phyloP scores from a whole-genome alignment of 92 coral and sea anemone genomes.

The Montipora capitata region DNA sequence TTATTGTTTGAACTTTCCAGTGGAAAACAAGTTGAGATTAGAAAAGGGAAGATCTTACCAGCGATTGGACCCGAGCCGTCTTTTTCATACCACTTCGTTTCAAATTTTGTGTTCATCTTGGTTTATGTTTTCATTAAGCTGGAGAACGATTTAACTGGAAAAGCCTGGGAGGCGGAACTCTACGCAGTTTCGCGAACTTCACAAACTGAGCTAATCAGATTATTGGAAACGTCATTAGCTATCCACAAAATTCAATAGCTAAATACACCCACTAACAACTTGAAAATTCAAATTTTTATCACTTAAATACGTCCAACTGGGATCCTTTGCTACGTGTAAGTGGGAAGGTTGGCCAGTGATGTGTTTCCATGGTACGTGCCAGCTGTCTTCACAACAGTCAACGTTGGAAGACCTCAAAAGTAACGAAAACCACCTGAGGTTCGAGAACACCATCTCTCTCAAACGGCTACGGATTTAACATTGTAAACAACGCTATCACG shows the following conservation, averaged over 20 bases:
- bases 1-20: too few species aligned
- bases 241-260: background rate
- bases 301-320: background rate
- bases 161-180: too few species aligned
- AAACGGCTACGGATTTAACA: too few species aligned
- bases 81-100: background rate
- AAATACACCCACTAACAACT: background rate
- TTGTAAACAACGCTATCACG: too few species aligned
- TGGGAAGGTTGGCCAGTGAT: background rate
- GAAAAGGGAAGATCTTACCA: constrained; percentile 8
- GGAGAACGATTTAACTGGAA: background rate
- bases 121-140: background rate
- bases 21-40: background rate
- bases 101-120: constrained; percentile 6
- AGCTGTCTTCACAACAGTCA: too few species aligned
- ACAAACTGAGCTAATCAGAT: background rate
- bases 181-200: background rate
- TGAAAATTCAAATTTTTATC: background rate
- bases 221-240: too few species aligned
- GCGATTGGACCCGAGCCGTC: constrained; percentile 9
- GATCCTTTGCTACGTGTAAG: too few species aligned
- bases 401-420: too few species aligned
- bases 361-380: background rate
- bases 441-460: too few species aligned
- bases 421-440: too few species aligned